phyloP scores from a whole-genome alignment of 2,797 vertebrate species.

The Prionace glauca region DNA sequence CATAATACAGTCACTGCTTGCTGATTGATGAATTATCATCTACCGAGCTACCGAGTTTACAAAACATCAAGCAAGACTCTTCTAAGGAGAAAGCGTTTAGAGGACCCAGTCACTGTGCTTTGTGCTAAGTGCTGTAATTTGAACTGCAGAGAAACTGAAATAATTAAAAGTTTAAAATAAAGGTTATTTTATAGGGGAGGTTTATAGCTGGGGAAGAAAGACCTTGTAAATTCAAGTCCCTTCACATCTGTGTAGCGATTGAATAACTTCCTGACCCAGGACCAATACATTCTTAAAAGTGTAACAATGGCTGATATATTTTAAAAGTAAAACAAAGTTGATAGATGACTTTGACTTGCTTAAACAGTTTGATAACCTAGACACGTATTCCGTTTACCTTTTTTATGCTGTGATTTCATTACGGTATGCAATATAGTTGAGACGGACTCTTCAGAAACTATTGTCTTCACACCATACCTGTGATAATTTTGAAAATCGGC shows the following conservation, averaged over 20 bases:
- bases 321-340: constrained; percentile 20
- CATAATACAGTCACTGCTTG: constrained; percentile 38
- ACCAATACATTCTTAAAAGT: background rate
- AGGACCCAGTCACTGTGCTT: constrained; percentile 37
- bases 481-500: constrained; percentile 27
- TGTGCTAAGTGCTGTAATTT: constrained; percentile 36
- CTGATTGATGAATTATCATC: background rate
- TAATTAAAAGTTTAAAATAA: background rate
- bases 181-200: constrained; percentile 22
- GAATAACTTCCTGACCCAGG: constrained; percentile 28
- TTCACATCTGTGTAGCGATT: constrained; percentile 15
- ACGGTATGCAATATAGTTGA: constrained; percentile 37
- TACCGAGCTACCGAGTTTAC: constrained; percentile 24
- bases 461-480: constrained; percentile 21
- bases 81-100: constrained; percentile 35
- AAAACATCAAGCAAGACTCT: constrained; percentile 24
- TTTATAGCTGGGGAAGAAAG: constrained; percentile 22
- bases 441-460: constrained; percentile 13
- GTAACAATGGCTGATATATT: constrained; percentile 26
- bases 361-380: constrained; percentile 17
- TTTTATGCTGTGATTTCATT: constrained; percentile 36
- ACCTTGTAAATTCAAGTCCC: constrained; percentile 23
- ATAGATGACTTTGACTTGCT: constrained; percentile 17
- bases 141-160: constrained; percentile 27
- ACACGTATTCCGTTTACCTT: constrained; percentile 13